Percentiles rank a stretch among this genome's conserved stretches.
These are phyloP conservation scores for Eolophus roseicapilla DNA, from an alignment of 2,113 vertebrate species.

Conservation along the genomic window DNA sequence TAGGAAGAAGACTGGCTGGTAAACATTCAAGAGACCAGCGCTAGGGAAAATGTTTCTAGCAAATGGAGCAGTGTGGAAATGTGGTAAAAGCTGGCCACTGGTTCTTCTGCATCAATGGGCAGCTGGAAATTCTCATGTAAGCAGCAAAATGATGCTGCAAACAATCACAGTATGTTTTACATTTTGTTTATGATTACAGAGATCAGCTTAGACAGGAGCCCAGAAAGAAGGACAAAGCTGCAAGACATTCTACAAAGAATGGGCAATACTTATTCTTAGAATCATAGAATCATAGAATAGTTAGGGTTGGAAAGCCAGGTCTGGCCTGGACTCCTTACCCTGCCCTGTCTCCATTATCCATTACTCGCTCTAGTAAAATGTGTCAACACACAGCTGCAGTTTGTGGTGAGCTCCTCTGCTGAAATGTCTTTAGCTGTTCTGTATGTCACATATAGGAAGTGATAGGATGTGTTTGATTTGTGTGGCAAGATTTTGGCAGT, in stretches of 20 bases:
- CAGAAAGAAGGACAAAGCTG: background rate
- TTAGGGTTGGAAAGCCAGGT: background rate
- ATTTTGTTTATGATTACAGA: background rate
- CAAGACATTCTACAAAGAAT: background rate
- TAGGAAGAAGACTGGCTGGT: background rate
- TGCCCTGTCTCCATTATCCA: background rate
- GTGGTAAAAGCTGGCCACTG: background rate
- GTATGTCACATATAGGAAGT: background rate
- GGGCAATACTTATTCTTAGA: background rate
- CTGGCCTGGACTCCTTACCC: background rate
- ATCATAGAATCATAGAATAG: too few relatives aligned
- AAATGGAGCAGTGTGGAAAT: background rate
- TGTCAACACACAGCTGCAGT: background rate
- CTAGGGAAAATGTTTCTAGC: background rate
- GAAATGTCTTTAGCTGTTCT: background rate
- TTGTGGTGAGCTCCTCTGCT: background rate
- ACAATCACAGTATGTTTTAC: rapidly evolving
- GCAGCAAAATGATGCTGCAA: background rate
- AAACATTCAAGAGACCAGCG: background rate
- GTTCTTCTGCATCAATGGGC: background rate
- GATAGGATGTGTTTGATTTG: background rate
- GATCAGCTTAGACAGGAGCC: background rate
- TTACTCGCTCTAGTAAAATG: background rate
- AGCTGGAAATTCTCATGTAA: background rate
- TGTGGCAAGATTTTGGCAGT: background rate